These are phyloP conservation scores for Nephrotoma appendiculata DNA, from an alignment of 2,888 invertebrate genomes.

Conservation along the genomic window DNA sequence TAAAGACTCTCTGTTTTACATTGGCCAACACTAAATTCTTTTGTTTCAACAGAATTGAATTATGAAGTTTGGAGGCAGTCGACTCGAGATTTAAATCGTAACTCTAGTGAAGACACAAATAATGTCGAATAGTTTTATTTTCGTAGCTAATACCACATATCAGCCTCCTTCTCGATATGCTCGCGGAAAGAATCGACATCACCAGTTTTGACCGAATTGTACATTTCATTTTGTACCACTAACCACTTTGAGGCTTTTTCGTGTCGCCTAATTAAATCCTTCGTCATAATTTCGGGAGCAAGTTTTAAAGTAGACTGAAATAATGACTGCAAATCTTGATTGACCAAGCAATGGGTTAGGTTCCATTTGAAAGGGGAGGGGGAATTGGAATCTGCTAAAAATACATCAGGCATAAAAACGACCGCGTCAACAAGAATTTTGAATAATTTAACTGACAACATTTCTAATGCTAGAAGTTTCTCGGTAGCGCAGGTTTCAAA, in stretches of 20 bases:
- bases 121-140: background rate
- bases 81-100: background rate
- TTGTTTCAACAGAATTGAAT: background rate
- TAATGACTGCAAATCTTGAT: background rate
- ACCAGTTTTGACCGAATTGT: background rate
- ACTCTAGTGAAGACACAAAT: background rate
- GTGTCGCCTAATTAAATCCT: background rate
- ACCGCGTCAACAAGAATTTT: background rate
- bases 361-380: background rate
- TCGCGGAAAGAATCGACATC: background rate
- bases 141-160: background rate
- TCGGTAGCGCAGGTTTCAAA: background rate
- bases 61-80: background rate
- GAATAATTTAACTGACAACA: background rate
- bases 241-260: background rate
- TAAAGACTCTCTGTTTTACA: no score
- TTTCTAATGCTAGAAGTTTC: background rate
- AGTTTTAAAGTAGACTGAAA: background rate
- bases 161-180: background rate
- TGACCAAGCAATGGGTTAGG: background rate
- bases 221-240: background rate
- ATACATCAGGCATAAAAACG: background rate
- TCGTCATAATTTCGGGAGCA: background rate
- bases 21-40: background rate
- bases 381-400: background rate